Percentiles rank a stretch among this genome's conserved stretches.
phyloP scores from a whole-genome alignment of 2,113 vertebrate species.

The Limnothrissa miodon region DNA sequence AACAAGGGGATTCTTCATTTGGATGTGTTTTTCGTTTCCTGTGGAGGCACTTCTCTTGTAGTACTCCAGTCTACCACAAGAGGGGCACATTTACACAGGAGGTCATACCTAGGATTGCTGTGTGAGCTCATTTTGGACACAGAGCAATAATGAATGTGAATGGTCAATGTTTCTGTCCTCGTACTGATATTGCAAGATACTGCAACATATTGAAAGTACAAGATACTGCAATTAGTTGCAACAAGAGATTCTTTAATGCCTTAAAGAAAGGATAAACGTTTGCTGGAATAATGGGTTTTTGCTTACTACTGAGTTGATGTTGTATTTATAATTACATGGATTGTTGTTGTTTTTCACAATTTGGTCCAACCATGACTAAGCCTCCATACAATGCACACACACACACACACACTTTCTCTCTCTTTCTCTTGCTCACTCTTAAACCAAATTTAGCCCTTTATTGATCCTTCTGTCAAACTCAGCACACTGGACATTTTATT shows the following conservation, averaged over 20 bases:
- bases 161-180: neutral
- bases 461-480: neutral
- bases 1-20: neutral
- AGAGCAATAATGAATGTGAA: slow-evolving; percentile 9
- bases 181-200: too few relatives aligned
- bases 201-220: neutral
- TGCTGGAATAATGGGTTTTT: neutral
- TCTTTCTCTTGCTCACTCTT: neutral
- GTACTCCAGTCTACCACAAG: neutral
- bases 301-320: neutral
- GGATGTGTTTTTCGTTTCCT: neutral
- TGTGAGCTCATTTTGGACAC: neutral
- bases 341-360: neutral
- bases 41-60: neutral
- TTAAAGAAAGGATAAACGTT: neutral
- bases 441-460: neutral
- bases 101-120: neutral
- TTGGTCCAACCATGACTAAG: neutral
- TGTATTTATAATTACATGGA: neutral
- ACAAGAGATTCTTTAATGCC: neutral
- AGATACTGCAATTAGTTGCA: neutral
- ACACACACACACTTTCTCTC: neutral
- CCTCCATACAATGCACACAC: neutral
- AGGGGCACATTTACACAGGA: neutral
- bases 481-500: neutral